These are phyloP conservation scores for Agrotis segetum DNA, from an alignment of 2,888 invertebrate species.

Conservation along the genomic window DNA sequence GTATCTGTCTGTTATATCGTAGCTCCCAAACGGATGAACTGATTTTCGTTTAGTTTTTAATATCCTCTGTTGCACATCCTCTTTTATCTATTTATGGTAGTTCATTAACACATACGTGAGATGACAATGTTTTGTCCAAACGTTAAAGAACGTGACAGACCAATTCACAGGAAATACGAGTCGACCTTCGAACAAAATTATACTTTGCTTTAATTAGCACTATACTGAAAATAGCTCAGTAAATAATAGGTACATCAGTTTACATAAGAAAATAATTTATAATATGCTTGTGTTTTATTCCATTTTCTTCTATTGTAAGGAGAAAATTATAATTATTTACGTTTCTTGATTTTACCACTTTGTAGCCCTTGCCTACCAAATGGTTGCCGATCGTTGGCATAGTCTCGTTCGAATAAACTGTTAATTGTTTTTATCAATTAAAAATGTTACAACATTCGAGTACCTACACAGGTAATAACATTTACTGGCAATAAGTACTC, in stretches of 20 bases:
- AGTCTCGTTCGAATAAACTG: neutral
- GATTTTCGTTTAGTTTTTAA: neutral
- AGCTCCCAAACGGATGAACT: too few relatives aligned
- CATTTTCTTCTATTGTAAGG: too few relatives aligned
- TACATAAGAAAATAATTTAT: neutral
- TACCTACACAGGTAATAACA: too few relatives aligned
- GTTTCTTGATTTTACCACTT: too few relatives aligned
- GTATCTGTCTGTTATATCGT: too few relatives aligned
- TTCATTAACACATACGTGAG: conserved; percentile 61
- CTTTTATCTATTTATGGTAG: conserved; percentile 60
- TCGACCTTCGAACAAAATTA: conserved; percentile 60
- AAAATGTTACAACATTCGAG: neutral
- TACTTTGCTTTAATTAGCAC: conserved; percentile 46
- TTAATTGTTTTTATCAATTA: neutral
- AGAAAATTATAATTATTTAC: too few relatives aligned
- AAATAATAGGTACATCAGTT: conserved; percentile 3
- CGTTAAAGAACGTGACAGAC: conserved; percentile 70
- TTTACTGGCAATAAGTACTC: too few relatives aligned
- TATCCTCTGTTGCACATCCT: conserved; percentile 23
- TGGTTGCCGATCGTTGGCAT: too few relatives aligned
- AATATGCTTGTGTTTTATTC: neutral
- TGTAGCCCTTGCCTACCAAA: too few relatives aligned
- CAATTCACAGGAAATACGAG: conserved; percentile 67
- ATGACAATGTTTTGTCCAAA: conserved; percentile 57
- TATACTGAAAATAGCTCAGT: conserved; percentile 47